Conservation (phyloP, 35 echinoderm and acorn worm species). For the Heliocidaris tuberculata region DNA sequence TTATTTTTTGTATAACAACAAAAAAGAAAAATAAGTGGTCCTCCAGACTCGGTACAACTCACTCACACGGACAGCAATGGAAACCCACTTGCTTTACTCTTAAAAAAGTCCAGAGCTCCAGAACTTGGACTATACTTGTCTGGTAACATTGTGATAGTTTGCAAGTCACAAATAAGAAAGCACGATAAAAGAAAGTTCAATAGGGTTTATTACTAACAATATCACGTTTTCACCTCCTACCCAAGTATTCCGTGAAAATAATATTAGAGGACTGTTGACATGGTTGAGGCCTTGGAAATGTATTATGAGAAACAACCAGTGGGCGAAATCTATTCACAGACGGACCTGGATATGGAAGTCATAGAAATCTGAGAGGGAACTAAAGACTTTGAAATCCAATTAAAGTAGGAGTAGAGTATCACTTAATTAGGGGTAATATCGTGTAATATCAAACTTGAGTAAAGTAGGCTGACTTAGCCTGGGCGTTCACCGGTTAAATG, state of each 20-base stretch:
- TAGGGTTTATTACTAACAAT: too few relatives aligned
- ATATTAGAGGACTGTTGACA: background rate
- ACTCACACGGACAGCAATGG: too few relatives aligned
- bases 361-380: background rate
- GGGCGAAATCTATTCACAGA: background rate
- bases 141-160: too few relatives aligned
- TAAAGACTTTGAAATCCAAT: background rate
- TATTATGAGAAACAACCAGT: background rate
- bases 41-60: too few relatives aligned
- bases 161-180: too few relatives aligned
- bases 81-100: too few relatives aligned
- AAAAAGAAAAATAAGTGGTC: too few relatives aligned
- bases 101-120: too few relatives aligned
- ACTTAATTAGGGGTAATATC: constrained; percentile 11
- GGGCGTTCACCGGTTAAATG: background rate
- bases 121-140: too few relatives aligned
- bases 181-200: too few relatives aligned
- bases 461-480: background rate
- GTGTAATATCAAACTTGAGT: background rate
- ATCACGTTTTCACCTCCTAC: too few relatives aligned
- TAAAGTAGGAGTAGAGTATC: background rate
- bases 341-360: background rate
- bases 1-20: too few relatives aligned
- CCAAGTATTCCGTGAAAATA: background rate
- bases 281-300: background rate